Evolutionary conservation across 1,140 invertebrate species (phyloP).

Genomic region (Monomorium pharaonis): DNA sequence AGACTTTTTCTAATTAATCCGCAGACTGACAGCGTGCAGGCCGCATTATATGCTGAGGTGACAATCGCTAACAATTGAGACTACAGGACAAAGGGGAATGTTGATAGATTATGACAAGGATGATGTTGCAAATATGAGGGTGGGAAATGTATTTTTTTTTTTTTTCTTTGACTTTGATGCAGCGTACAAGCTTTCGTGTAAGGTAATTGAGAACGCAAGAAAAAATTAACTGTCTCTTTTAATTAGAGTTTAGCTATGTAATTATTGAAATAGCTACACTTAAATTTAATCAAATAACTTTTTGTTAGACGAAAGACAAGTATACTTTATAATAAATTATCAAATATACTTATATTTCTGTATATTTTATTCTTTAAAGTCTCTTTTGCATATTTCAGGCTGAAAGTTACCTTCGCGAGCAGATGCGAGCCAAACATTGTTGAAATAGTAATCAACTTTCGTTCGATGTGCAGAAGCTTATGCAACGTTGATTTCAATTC

Average conservation of each 20-base stretch:
- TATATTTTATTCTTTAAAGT: background rate
- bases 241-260: too few relatives aligned
- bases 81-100: conserved; percentile 4
- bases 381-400: background rate
- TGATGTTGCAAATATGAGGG: background rate
- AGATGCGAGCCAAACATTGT: background rate
- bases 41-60: conserved; percentile 23
- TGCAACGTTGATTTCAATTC: conserved; percentile 52
- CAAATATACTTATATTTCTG: background rate
- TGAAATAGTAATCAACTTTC: conserved; percentile 53
- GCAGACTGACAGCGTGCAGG: background rate
- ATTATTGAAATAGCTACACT: background rate
- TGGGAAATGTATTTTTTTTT: background rate
- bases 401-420: conserved; percentile 2
- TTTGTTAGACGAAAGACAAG: background rate
- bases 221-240: background rate
- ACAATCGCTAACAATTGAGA: conserved; percentile 37
- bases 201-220: background rate
- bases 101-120: background rate
- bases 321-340: background rate
- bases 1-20: conserved; percentile 62
- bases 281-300: background rate
- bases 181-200: background rate
- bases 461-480: conserved; percentile 36
- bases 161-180: background rate